Evolutionary conservation across 2,888 invertebrate genomes (phyloP), one percentile per base, ranked within the genome.

Genomic region (Liopterus haemorrhoidalis): DNA sequence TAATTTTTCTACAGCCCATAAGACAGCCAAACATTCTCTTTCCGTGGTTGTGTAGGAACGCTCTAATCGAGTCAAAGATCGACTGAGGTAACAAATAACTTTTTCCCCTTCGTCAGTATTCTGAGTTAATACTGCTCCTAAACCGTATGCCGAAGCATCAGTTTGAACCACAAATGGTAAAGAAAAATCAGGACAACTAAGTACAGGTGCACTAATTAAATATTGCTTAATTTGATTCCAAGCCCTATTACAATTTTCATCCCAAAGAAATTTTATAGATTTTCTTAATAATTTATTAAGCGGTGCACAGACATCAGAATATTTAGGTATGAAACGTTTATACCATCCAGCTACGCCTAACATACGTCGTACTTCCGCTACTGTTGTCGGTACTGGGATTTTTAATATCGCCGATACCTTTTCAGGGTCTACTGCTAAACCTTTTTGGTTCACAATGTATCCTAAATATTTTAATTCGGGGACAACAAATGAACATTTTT

Each of bases 141-240:
- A 15, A 5, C 50, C 52, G 32, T 35, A 45, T 11, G 31, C 49
- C 22, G 38, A 33, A 6, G 49, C 48, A 19, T 50, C 49, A 0
- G 48, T 46, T 20, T 52, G 46, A 2, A 53, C 39, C 5, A n/a
- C 8, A 25, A 52, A 49, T 6, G 49, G 48, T 12, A 20, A 5
- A 3, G 22, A 30, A 22, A 40, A 52, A 24, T 54, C 49, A 0
- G 54, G 52, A 20, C 51, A 50, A 9, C 30, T 30, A 2, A 52
- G 19, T 3, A 54, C 24, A 0, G 52, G 52, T 3, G 54, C 48
- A 1, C 25, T 6, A n/a, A 50, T 31, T 5, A 53, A 25, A 11
- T 11, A 5, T 22, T 46, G 41, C 16, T 49, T 49, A 1, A 52
- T 5, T 2, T 4, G 9, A 2, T 20, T 5, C 20, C 51, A 48